Percentiles rank a stretch among this genome's conserved stretches.
Conservation (phyloP, 2,113 vertebrate genomes). For the Tympanuchus pallidicinctus region DNA sequence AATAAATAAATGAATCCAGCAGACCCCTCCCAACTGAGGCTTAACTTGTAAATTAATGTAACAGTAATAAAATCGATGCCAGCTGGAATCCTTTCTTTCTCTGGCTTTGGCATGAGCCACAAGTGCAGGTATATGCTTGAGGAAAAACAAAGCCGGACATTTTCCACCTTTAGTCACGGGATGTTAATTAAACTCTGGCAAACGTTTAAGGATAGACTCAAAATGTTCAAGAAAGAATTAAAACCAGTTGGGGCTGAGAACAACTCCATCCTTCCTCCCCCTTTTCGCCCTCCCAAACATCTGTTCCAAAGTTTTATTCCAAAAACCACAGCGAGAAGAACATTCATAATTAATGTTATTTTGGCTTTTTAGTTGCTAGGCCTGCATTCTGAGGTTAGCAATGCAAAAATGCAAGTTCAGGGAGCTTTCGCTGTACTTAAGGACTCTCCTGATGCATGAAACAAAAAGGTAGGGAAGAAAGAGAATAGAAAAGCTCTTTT, state of each 20-base stretch:
- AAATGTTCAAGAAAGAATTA: constrained; percentile 76
- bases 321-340: constrained; percentile 71
- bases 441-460: constrained; percentile 63
- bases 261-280: constrained; percentile 46
- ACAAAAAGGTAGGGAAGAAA: not conserved
- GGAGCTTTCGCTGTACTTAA: constrained; percentile 56
- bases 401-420: constrained; percentile 73
- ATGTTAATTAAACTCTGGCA: constrained; percentile 82
- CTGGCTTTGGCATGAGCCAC: constrained; percentile 46
- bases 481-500: too few species aligned
- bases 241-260: constrained; percentile 76
- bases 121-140: constrained; percentile 64
- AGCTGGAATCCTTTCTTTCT: constrained; percentile 68
- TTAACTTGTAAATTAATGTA: constrained; percentile 76
- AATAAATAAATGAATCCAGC: constrained; percentile 71
- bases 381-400: constrained; percentile 73
- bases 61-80: constrained; percentile 72
- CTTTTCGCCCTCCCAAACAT: constrained; percentile 56
- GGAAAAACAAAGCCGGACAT: constrained; percentile 73
- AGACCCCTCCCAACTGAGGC: constrained; percentile 70
- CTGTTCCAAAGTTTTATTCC: constrained; percentile 75
- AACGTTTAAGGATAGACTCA: constrained; percentile 80
- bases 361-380: constrained; percentile 68
- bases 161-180: constrained; percentile 78
- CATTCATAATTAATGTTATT: constrained; percentile 74